Evolutionary conservation across 2,888 invertebrate genomes (phyloP).

Genomic region (Anoplius nigerrimus): DNA sequence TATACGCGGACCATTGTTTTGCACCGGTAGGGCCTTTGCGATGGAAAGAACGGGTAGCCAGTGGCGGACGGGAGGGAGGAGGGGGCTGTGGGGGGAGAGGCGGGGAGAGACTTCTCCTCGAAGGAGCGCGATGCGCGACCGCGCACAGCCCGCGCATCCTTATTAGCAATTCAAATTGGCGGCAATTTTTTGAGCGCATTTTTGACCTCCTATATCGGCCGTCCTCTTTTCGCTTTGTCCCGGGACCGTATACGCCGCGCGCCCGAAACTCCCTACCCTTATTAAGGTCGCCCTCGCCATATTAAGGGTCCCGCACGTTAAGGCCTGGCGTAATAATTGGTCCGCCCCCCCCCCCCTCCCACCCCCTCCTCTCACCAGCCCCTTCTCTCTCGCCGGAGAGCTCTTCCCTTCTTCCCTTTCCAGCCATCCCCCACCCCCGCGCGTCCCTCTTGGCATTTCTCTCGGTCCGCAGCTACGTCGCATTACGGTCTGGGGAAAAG

Average conservation of each 20-base stretch:
- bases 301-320: slow-evolving; percentile 64
- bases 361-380: slow-evolving; percentile 15
- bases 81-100: slow-evolving; percentile 19
- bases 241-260: slow-evolving; percentile 43
- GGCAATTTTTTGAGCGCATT: slow-evolving; percentile 76
- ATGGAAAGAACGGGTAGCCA: slow-evolving; percentile 17
- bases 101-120: slow-evolving; percentile 39
- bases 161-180: slow-evolving; percentile 76
- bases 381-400: background rate
- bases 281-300: slow-evolving; percentile 74
- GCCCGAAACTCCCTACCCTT: slow-evolving; percentile 73
- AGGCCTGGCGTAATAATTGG: slow-evolving; percentile 53
- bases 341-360: slow-evolving; percentile 17
- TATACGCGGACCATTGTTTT: slow-evolving; percentile 71
- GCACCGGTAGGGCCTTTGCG: slow-evolving; percentile 62
- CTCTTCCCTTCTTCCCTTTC: background rate
- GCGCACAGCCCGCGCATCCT: slow-evolving; percentile 59
- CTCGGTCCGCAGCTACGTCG: too few relatives aligned
- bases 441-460: too few relatives aligned
- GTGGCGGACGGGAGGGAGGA: slow-evolving; percentile 16
- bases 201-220: slow-evolving; percentile 75
- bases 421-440: too few relatives aligned
- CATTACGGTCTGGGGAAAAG: too few relatives aligned
- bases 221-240: slow-evolving; percentile 59
- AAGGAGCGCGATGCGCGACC: slow-evolving; percentile 47